Evolutionary conservation across 2,113 vertebrate genomes (phyloP), one percentile per base, ranked within the genome.

Genomic region (Peucedramus taeniatus): DNA sequence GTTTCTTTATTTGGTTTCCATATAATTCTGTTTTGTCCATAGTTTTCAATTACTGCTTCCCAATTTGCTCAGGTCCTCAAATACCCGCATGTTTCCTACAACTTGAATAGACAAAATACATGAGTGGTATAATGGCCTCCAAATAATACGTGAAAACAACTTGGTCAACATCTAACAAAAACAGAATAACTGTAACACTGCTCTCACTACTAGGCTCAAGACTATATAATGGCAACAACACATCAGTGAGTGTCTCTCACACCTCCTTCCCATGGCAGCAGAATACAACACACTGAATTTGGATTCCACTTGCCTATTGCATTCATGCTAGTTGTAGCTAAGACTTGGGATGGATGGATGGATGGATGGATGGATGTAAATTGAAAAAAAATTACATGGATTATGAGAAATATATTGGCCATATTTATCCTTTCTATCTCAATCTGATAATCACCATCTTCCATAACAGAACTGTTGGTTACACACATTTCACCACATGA

Each of bases 61-160:
- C 56, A 35, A 11, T 35, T 81, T 66, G 3, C 72, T 71, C 65
- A 74, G 24, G 27, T 27, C 8, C 13, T n/a, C 14, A 40, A 78
- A 77, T 16, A 18, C 3, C 24, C 15, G 1, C 9, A 49, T 13
- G 2, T 42, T 80, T 59, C 47, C 42, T 17, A 47, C 19, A 81
- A 81, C 8, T 26, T 4, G 3, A 63, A 70, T 5, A 72, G 57
- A 37, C 21, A n/a, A 82, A 53, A 80, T 5, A 24, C 9, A 13
- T 2, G 5, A 59, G 27, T 3, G 3, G 14, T 15, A 68, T 20
- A 78, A 89, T 28, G 13, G 27, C 10, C 27, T 60, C 35, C 5
- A 79, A 39, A 44, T 28, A 68, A 51, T 6, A 37, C 0, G 4
- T 11, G 9, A 26, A 76, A 89, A 47, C 1, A 0, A 33, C 39